These are phyloP conservation scores for Staurois parvus DNA, from an alignment of 2,797 vertebrate species.

Conservation along the genomic window DNA sequence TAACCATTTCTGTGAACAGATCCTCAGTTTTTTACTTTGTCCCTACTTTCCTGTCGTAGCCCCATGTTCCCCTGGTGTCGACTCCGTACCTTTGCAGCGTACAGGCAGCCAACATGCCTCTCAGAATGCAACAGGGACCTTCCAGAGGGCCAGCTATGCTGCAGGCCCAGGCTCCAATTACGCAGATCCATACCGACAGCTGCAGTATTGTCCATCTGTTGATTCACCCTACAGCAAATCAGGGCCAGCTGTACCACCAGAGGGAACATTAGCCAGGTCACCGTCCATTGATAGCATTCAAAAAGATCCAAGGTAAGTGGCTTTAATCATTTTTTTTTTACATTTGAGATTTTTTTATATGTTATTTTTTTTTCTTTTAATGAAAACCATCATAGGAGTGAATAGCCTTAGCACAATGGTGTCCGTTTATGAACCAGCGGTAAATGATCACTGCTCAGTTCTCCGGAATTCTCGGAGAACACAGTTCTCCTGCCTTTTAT, in stretches of 20 bases:
- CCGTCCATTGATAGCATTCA: conserved; percentile 99
- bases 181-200: conserved; percentile 94
- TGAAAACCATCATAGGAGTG: too few relatives aligned
- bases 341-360: background rate
- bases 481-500: too few relatives aligned
- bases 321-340: background rate
- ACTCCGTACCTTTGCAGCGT: conserved; percentile 99
- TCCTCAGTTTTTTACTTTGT: conserved; percentile 98
- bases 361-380: background rate
- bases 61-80: conserved; percentile 99
- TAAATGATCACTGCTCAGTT: too few relatives aligned
- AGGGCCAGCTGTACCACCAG: conserved; percentile 93
- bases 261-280: conserved; percentile 95
- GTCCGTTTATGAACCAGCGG: too few relatives aligned
- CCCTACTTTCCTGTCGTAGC: conserved; percentile 97
- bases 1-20: conserved; percentile 90
- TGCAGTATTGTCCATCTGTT: conserved; percentile 97
- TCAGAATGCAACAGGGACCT: conserved; percentile 87
- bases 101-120: conserved; percentile 88
- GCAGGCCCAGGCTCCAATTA: conserved; percentile 90
- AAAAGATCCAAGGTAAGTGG: conserved; percentile 97
- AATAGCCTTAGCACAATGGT: too few relatives aligned
- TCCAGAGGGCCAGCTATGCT: conserved; percentile 92
- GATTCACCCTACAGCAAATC: conserved; percentile 99
- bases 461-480: too few relatives aligned